A percentile compares a stretch with the other conserved stretches of the same genome.
Evolutionary conservation across 2,888 invertebrate genomes (phyloP).

Genomic region (Drosophila lutescens): DNA sequence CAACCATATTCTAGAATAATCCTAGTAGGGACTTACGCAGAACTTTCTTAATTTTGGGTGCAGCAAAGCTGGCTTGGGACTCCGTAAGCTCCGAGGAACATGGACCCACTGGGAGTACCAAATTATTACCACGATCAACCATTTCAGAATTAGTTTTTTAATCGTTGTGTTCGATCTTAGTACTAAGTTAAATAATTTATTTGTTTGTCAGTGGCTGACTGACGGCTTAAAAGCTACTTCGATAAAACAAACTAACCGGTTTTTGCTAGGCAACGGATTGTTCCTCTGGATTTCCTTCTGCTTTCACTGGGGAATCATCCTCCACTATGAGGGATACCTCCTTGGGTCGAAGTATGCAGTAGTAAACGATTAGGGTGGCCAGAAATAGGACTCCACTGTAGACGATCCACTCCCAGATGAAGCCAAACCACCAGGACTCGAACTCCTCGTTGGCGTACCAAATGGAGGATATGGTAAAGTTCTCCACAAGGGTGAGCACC

Average conservation of each 20-base stretch:
- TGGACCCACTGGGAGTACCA: slow-evolving; percentile 40
- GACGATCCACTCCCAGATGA: slow-evolving; percentile 87
- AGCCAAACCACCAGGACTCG: slow-evolving; percentile 89
- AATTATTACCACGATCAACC: slow-evolving; percentile 38
- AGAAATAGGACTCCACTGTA: slow-evolving; percentile 87
- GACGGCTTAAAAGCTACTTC: slow-evolving; percentile 18
- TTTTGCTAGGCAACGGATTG: slow-evolving; percentile 54
- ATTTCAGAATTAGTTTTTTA: slow-evolving; percentile 7
- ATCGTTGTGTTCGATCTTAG: slow-evolving; percentile 10
- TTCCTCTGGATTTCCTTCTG: slow-evolving; percentile 5
- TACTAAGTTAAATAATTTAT: slow-evolving; percentile 65
- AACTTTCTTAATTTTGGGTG: slow-evolving; percentile 72
- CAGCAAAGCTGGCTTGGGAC: slow-evolving; percentile 54
- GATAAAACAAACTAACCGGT: slow-evolving; percentile 35
- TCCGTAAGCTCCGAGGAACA: slow-evolving; percentile 53
- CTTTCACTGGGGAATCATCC: slow-evolving; percentile 43
- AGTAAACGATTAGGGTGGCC: slow-evolving; percentile 87
- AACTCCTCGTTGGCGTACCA: slow-evolving; percentile 87
- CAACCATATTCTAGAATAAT: background rate
- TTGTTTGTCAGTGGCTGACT: slow-evolving; percentile 32
- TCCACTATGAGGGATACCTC: slow-evolving; percentile 85
- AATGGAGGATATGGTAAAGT: slow-evolving; percentile 88
- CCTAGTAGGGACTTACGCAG: slow-evolving; percentile 51
- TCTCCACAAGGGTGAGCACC: slow-evolving; percentile 88
- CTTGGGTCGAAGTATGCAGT: slow-evolving; percentile 87